Base-by-base conservation (phyloP, 2,888 invertebrate genomes). In the Trachelus iudaicus region DNA sequence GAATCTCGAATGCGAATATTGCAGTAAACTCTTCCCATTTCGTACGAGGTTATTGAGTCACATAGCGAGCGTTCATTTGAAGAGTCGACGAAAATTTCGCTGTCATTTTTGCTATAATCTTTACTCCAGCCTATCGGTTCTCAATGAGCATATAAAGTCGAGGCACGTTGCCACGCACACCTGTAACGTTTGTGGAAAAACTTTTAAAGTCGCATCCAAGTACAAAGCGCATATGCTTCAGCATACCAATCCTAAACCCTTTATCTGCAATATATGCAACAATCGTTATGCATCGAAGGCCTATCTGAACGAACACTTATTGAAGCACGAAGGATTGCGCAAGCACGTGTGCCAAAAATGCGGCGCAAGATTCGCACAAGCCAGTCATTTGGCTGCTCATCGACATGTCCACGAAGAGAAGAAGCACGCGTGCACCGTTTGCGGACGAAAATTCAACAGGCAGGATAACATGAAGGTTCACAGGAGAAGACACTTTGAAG, bases 381-480 rank as follows among this genome's bases (percentile, higher is more conserved):
- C 91, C 30, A 91, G 91, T 81, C 91, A 91, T 80, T 81, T 91
- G 35, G 91, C 91, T 34, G 91, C 91, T 4, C 91, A 91, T 81
- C 85, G 90, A 75, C 90, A 91, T 78, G 91, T 91, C 23, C 91
- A 91, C 69, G 91, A 90, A 15, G 91, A 91, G 77, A 91, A 91
- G 78, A 90, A 87, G 33, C 90, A 91, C 80, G 89, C 88, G 0
- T 91, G 91, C 79, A 89, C 91, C 0, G 91, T 91, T 68, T 91
- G 91, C 76, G 91, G 91, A 1, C 86, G 90, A 37, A 89, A 89
- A 79, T 91, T 91, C 75, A 91, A 91, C 79, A 85, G 91, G 12
- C 87, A 90, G n/a, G 91, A 91, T 68, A 91, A 91, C 56, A 91
- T 91, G 91, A 91, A 91, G 78, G 91, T 91, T 56, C 91, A 91